Conservation (phyloP, 2,888 invertebrate genomes). For the Zygothrica quintamaculata region DNA sequence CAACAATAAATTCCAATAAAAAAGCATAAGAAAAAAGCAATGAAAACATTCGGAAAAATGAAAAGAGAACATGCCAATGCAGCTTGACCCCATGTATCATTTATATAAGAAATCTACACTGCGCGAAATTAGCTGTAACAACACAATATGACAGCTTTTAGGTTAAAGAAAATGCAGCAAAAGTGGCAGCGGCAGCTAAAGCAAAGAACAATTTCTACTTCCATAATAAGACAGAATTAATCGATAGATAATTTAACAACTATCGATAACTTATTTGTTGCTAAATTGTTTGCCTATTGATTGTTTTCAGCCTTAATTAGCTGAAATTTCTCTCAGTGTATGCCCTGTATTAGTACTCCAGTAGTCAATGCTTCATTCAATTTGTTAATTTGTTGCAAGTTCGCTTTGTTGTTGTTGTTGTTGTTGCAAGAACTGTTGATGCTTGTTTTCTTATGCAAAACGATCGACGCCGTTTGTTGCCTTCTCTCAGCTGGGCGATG, state of each 20-base stretch:
- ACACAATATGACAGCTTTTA: not conserved
- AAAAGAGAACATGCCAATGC: slow-evolving; percentile 31
- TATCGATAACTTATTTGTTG: too few relatives aligned
- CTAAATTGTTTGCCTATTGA: too few relatives aligned
- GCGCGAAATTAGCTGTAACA: not conserved
- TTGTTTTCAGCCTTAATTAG: too few relatives aligned
- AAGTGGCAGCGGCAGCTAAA: not conserved
- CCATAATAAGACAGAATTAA: too few relatives aligned
- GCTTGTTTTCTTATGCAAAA: slow-evolving; percentile 51
- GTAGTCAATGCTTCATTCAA: slow-evolving; percentile 57
- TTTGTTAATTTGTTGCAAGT: slow-evolving; percentile 59
- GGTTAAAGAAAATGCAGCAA: too few relatives aligned
- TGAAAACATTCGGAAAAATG: slow-evolving; percentile 29
- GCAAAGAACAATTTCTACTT: too few relatives aligned
- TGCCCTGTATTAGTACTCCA: slow-evolving; percentile 10
- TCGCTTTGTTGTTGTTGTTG: slow-evolving; percentile 3
- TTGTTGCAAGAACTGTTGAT: slow-evolving; percentile 10
- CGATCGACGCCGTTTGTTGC: slow-evolving; percentile 44
- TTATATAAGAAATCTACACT: not conserved
- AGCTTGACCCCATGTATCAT: slow-evolving; percentile 1
- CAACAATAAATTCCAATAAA: slow-evolving; percentile 74
- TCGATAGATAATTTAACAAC: too few relatives aligned
- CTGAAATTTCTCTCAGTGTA: slow-evolving; percentile 30
- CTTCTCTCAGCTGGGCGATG: slow-evolving; percentile 44
- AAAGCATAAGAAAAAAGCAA: slow-evolving; percentile 32